Conservation (phyloP, 1,140 invertebrate species). For the Doryteuthis pealeii region DNA sequence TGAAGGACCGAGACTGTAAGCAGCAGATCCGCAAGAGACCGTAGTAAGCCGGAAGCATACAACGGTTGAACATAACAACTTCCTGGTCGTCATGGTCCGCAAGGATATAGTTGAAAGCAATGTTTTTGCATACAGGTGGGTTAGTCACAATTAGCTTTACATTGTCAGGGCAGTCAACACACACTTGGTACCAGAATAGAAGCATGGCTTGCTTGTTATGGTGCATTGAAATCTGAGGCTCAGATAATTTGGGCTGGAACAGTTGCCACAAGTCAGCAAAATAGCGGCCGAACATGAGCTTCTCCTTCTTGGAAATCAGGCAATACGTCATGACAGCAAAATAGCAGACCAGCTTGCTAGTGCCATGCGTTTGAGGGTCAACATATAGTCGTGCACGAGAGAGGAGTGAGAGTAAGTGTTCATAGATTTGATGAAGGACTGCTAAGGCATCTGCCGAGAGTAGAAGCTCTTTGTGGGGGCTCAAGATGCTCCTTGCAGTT, state of each 20-base stretch:
- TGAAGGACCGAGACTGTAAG: conserved; percentile 80
- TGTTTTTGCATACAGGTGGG: conserved; percentile 83
- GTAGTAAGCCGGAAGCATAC: conserved; percentile 94
- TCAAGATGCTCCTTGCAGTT: conserved; percentile 63
- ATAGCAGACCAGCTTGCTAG: conserved; percentile 87
- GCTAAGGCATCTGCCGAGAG: conserved; percentile 72
- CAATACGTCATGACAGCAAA: conserved; percentile 89
- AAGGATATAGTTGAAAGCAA: conserved; percentile 94
- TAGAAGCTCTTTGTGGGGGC: conserved; percentile 60
- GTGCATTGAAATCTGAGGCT: conserved; percentile 90
- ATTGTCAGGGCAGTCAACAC: conserved; percentile 89
- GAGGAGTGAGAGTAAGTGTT: conserved; percentile 71
- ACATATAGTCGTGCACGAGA: conserved; percentile 79
- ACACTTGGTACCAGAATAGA: conserved; percentile 90
- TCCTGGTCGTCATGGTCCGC: conserved; percentile 95
- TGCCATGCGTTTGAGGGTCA: conserved; percentile 76
- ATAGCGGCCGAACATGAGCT: conserved; percentile 76
- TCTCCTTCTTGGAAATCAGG: conserved; percentile 84
- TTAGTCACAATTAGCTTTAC: conserved; percentile 83
- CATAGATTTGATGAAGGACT: conserved; percentile 77
- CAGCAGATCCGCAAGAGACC: conserved; percentile 86
- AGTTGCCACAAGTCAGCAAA: conserved; percentile 89
- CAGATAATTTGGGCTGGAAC: conserved; percentile 92
- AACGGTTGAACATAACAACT: conserved; percentile 87
- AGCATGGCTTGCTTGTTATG: conserved; percentile 88